Conservation (phyloP, 2,797 vertebrate species). For the Telmatherina bonti region DNA sequence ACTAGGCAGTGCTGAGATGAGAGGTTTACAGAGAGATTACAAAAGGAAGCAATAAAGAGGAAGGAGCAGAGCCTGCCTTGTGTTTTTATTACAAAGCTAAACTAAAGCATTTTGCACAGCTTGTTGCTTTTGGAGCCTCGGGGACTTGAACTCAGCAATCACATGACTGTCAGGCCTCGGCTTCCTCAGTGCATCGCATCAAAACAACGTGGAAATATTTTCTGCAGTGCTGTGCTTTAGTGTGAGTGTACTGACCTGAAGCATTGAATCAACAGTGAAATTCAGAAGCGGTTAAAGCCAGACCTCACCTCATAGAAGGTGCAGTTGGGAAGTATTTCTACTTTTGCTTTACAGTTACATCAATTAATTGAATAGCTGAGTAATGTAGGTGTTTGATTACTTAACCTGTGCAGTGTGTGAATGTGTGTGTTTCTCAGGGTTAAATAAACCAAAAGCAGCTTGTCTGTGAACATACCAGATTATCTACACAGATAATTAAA, state of each 20-base stretch:
- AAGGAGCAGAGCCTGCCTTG: neutral
- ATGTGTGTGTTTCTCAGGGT: neutral
- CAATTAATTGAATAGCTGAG: neutral
- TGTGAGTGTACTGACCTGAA: conserved; percentile 1
- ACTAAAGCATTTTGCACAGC: conserved; percentile 33
- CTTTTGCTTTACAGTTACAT: neutral
- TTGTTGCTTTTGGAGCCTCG: conserved; percentile 14
- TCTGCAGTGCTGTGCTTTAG: neutral
- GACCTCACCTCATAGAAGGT: neutral
- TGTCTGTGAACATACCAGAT: neutral
- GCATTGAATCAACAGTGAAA: neutral
- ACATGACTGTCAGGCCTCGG: conserved; percentile 55
- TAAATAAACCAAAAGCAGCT: neutral
- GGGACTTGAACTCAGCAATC: conserved; percentile 41
- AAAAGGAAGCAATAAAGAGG: conserved; percentile 20
- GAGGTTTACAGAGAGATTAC: neutral
- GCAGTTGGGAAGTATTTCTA: neutral
- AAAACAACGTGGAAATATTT: conserved; percentile 2
- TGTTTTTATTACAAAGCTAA: conserved; percentile 45
- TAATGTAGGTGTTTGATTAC: neutral
- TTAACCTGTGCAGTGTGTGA: too few relatives aligned
- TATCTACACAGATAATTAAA: neutral
- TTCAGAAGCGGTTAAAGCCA: neutral
- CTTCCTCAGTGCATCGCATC: neutral
- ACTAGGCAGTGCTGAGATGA: neutral